Evolutionary conservation across 2,888 invertebrate species (phyloP).

Genomic region (Rhaphigaster nebulosa): DNA sequence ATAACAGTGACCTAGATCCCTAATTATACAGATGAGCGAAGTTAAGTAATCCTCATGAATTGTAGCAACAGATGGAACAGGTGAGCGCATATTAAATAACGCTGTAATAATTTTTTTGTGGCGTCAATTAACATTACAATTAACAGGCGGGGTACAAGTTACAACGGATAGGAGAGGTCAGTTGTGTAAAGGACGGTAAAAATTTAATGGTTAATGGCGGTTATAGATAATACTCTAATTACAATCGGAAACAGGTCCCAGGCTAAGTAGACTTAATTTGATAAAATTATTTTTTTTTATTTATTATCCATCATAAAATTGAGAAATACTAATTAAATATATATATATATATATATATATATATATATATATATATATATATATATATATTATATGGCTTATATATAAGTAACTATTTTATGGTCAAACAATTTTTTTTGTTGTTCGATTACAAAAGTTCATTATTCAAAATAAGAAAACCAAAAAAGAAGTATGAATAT

Average conservation of each 20-base stretch:
- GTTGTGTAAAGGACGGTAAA: neutral
- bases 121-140: neutral
- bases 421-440: no score
- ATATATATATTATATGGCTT: no score
- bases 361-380: no score
- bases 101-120: neutral
- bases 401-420: no score
- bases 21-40: neutral
- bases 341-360: no score
- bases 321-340: no score
- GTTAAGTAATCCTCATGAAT: constrained; percentile 15
- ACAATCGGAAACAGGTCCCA: neutral
- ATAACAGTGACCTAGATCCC: constrained; percentile 1
- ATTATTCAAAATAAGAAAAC: no score
- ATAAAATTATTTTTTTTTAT: neutral
- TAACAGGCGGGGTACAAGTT: neutral
- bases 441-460: no score
- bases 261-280: neutral
- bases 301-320: no score
- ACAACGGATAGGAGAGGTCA: constrained; percentile 4
- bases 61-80: neutral
- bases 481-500: no score
- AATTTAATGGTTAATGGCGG: neutral
- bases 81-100: neutral
- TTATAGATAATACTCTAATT: neutral